Evolutionary conservation across 1,140 invertebrate genomes (phyloP).

Genomic region (Lasioglossum albipes): DNA sequence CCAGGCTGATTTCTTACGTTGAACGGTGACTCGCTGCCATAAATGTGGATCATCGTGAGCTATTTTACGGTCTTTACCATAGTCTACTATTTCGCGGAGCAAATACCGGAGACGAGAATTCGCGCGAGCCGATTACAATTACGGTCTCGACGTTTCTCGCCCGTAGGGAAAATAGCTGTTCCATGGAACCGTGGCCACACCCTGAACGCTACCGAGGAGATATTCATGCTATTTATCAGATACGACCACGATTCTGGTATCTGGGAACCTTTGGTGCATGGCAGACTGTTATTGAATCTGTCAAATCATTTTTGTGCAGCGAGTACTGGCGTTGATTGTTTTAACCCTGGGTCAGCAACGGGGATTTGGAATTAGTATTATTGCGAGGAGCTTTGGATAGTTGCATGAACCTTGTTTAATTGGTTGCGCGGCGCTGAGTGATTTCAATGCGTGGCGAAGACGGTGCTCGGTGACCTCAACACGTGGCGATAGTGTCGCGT

Average conservation of each 20-base stretch:
- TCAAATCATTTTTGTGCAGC: too few species aligned
- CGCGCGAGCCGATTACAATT: conserved; percentile 1
- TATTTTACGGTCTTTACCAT: background rate
- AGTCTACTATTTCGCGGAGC: too few species aligned
- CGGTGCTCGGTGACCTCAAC: background rate
- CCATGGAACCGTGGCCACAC: conserved; percentile 35
- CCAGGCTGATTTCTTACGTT: too few species aligned
- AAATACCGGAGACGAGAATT: too few species aligned
- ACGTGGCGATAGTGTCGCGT: background rate
- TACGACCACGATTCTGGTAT: conserved; percentile 7
- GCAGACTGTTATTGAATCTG: background rate
- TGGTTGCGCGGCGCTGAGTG: too few species aligned
- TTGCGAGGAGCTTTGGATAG: too few species aligned
- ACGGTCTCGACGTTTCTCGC: conserved; percentile 2
- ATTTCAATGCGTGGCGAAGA: background rate
- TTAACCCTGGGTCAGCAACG: too few species aligned
- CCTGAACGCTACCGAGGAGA: conserved; percentile 35
- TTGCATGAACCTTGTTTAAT: too few species aligned
- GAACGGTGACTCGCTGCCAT: too few species aligned
- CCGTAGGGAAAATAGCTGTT: conserved; percentile 12
- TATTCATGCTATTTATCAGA: conserved; percentile 24
- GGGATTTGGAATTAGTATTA: too few species aligned
- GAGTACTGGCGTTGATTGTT: too few species aligned
- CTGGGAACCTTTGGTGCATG: background rate
- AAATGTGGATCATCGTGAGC: too few species aligned